Percentiles rank a stretch among this genome's conserved stretches.
These are phyloP conservation scores for Rhinophrynus dorsalis DNA, from an alignment of 2,797 vertebrate genomes.

Conservation along the genomic window DNA sequence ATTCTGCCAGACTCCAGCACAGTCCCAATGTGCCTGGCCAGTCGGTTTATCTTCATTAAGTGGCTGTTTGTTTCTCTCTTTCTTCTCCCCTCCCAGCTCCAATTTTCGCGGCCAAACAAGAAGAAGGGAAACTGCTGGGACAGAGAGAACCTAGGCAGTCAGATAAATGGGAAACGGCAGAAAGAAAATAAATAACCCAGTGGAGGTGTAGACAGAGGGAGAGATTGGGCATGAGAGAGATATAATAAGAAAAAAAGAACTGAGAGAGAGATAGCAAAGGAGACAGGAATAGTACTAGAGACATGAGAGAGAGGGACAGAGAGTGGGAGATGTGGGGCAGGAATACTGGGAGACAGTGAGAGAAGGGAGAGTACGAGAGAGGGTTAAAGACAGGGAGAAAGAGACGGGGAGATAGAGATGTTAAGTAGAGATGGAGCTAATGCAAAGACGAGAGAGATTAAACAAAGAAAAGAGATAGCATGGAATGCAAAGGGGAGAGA, in stretches of 20 bases:
- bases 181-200: slow-evolving; percentile 1
- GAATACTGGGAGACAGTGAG: no score
- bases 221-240: not conserved
- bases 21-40: slow-evolving; percentile 3
- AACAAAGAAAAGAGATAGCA: no score
- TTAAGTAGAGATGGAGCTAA: no score
- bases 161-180: slow-evolving; percentile 32
- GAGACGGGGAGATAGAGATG: no score
- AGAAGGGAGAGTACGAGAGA: no score
- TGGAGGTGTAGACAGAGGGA: not conserved
- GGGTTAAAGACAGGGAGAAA: no score
- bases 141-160: not conserved
- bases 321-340: not conserved
- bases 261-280: not conserved
- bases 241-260: not conserved
- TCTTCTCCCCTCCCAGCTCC: slow-evolving; percentile 29
- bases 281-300: not conserved
- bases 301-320: not conserved
- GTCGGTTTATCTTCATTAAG: slow-evolving; percentile 48
- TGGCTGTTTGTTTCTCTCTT: slow-evolving; percentile 38
- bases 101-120: slow-evolving; percentile 31
- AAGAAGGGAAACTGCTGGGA: slow-evolving; percentile 23
- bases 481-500: no score
- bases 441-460: no score
- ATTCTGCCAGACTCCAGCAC: not conserved